Evolutionary conservation across 2,113 vertebrate genomes (phyloP).

Genomic region (Megalops atlanticus): DNA sequence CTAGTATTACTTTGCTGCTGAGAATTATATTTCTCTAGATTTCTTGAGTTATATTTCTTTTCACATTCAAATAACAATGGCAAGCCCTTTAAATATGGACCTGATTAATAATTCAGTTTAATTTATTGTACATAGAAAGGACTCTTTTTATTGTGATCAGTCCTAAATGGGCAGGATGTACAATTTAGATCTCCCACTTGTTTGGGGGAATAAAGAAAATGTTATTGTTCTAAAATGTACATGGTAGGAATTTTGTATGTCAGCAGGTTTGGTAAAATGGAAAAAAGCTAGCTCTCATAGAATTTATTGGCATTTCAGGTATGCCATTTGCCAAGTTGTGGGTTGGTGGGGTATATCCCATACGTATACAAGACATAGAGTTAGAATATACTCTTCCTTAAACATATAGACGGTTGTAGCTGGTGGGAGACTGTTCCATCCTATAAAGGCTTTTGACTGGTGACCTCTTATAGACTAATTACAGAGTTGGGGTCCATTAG

Average conservation of each 20-base stretch:
- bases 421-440: not conserved
- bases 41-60: too few species aligned
- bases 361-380: too few species aligned
- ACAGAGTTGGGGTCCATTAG: conserved; percentile 18
- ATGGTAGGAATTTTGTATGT: not conserved
- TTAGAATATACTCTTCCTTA: not conserved
- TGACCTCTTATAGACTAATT: conserved; percentile 25
- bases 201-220: not conserved
- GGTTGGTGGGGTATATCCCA: too few species aligned
- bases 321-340: too few species aligned
- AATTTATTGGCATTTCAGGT: not conserved
- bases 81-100: too few species aligned
- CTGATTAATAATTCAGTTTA: too few species aligned
- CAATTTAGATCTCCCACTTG: not conserved
- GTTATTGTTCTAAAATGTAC: too few species aligned
- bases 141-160: too few species aligned
- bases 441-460: not conserved
- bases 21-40: too few species aligned
- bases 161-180: not conserved
- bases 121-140: too few species aligned
- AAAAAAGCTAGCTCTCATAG: not conserved
- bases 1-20: too few species aligned
- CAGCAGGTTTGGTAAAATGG: not conserved
- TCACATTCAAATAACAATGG: too few species aligned
- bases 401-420: not conserved